Evolutionary conservation across 2,888 invertebrate species (phyloP).

Genomic region (Lagria hirta): DNA sequence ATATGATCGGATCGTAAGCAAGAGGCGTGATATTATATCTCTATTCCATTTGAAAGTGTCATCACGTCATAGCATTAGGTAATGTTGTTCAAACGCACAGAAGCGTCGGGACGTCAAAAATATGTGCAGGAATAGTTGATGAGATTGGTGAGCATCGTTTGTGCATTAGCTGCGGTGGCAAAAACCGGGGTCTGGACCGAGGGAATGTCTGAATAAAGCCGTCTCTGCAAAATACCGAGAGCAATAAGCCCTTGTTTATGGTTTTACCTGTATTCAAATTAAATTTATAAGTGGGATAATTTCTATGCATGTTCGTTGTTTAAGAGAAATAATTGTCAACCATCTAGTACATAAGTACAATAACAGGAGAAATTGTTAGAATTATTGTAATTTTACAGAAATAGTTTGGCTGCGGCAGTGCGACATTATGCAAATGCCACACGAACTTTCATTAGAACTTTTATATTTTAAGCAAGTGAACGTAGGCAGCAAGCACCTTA

Average conservation of each 20-base stretch:
- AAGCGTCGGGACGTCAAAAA: slow-evolving; percentile 6
- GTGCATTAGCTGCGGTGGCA: slow-evolving; percentile 32
- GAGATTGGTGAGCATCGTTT: slow-evolving; percentile 22
- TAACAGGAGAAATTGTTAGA: slow-evolving; percentile 23
- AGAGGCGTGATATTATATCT: too few species aligned
- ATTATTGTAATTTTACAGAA: slow-evolving; percentile 21
- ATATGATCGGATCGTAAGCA: too few species aligned
- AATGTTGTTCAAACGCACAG: too few species aligned
- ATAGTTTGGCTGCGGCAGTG: slow-evolving; percentile 16
- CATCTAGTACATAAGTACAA: slow-evolving; percentile 20
- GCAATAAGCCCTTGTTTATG: slow-evolving; percentile 23
- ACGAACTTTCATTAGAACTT: too few species aligned
- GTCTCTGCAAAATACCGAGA: slow-evolving; percentile 25
- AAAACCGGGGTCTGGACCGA: slow-evolving; percentile 28
- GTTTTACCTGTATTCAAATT: slow-evolving; percentile 29
- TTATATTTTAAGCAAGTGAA: too few species aligned
- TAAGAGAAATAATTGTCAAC: slow-evolving; percentile 30
- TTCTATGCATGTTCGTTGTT: slow-evolving; percentile 31
- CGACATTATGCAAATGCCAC: slow-evolving; percentile 17
- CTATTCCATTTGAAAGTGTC: too few species aligned
- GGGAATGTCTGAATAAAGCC: slow-evolving; percentile 29
- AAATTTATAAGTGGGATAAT: slow-evolving; percentile 30
- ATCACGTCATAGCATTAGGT: too few species aligned
- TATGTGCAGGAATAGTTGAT: slow-evolving; percentile 13
- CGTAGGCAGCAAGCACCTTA: too few species aligned